Conservation (phyloP, 2,888 invertebrate species). For the Clitarchus hookeri region DNA sequence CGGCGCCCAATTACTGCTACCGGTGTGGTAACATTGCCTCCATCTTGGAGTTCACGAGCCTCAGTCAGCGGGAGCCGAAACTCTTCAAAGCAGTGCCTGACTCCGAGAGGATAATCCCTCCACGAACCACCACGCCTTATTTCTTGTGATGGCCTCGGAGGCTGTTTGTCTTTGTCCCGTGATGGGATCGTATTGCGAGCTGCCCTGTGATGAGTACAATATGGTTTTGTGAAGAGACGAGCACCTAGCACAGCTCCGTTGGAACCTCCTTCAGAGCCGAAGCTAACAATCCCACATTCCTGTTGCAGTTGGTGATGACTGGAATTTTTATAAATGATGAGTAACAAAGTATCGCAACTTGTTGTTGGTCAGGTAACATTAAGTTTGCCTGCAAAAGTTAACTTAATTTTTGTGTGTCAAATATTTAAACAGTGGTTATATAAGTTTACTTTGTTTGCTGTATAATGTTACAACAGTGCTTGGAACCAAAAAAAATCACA, state of each 20-base stretch:
- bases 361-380: not conserved
- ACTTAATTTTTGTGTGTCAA: not conserved
- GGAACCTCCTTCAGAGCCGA: not conserved
- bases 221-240: conserved; percentile 14
- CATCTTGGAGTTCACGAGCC: conserved; percentile 85
- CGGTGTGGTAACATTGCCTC: conserved; percentile 98
- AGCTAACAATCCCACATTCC: conserved; percentile 2
- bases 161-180: not conserved
- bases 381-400: not conserved
- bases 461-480: not conserved
- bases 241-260: not conserved
- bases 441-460: not conserved
- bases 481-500: not conserved
- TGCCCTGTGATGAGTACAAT: conserved; percentile 14
- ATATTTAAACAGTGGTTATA: not conserved
- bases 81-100: conserved; percentile 97
- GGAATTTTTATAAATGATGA: not conserved
- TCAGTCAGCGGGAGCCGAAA: conserved; percentile 77
- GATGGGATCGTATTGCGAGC: not conserved
- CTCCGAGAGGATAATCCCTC: conserved; percentile 89
- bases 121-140: conserved; percentile 92
- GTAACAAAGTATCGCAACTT: not conserved
- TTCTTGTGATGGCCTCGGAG: conserved; percentile 71
- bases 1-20: conserved; percentile 99
- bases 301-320: not conserved